Evolutionary conservation across 2,888 invertebrate species (phyloP).

Genomic region (Philereme transversata): DNA sequence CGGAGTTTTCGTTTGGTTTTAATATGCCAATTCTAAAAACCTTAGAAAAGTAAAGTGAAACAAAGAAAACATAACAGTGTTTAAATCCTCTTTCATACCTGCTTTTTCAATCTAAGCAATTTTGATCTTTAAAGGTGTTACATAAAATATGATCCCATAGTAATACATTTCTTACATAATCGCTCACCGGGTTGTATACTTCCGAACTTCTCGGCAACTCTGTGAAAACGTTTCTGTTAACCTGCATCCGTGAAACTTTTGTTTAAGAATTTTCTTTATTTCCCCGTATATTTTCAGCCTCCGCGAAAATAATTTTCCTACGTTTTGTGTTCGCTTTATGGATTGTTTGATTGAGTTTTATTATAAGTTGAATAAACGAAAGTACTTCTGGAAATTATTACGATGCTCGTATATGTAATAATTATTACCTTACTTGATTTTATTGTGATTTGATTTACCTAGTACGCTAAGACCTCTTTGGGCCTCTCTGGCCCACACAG

Average conservation of each 20-base stretch:
- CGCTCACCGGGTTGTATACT: constrained; percentile 14
- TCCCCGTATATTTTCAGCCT: constrained; percentile 20
- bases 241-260: constrained; percentile 26
- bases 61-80: no score
- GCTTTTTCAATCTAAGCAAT: no score
- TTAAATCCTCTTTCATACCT: no score
- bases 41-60: no score
- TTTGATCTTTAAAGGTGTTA: not conserved
- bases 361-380: constrained; percentile 6
- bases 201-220: constrained; percentile 15
- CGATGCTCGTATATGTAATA: no score
- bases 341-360: constrained; percentile 23
- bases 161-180: constrained; percentile 13
- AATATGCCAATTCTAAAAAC: no score
- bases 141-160: constrained; percentile 14
- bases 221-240: constrained; percentile 20
- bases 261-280: constrained; percentile 21
- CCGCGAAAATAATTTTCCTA: constrained; percentile 20
- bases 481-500: no score
- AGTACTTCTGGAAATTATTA: not conserved
- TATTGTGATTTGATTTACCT: no score
- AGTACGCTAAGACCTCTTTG: no score
- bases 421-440: no score
- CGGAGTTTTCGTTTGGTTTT: no score
- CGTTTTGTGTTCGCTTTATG: constrained; percentile 23